Percentiles rank a stretch among this genome's conserved stretches.
phyloP scores from a whole-genome alignment of 2,888 invertebrate species.

The Leptodirus hochenwartii region DNA sequence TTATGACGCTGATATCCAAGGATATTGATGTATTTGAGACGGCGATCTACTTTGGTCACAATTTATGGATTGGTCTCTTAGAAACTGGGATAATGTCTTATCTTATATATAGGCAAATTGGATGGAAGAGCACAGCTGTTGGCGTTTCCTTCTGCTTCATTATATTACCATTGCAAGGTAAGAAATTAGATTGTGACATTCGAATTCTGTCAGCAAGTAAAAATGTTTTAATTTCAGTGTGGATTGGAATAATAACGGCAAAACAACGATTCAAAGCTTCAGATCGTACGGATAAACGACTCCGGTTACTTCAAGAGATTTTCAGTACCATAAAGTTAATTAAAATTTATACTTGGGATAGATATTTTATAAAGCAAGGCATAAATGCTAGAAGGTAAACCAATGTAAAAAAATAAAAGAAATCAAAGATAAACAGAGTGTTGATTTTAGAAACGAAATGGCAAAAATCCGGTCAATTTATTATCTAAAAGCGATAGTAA shows the following conservation, averaged over 20 bases:
- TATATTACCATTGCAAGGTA: conserved; percentile 28
- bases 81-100: conserved; percentile 64
- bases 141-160: conserved; percentile 32
- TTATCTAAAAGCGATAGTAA: conserved; percentile 17
- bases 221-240: no score
- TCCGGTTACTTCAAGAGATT: conserved; percentile 79
- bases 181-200: conserved; percentile 6
- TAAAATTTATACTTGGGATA: conserved; percentile 35
- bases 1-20: conserved; percentile 78
- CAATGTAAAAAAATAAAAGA: not conserved
- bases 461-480: conserved; percentile 28
- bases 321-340: conserved; percentile 71
- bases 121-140: conserved; percentile 28
- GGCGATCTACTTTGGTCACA: conserved; percentile 72
- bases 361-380: conserved; percentile 11
- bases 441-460: conserved; percentile 41
- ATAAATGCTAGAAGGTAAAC: conserved; percentile 9
- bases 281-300: conserved; percentile 57
- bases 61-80: conserved; percentile 78
- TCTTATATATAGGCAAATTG: conserved; percentile 39
- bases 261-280: conserved; percentile 8
- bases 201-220: no score
- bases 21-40: conserved; percentile 84
- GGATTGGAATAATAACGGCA: conserved; percentile 29
- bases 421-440: not conserved